These are phyloP conservation scores for Cinclus cinclus DNA, from an alignment of 2,113 vertebrate species.

Conservation along the genomic window DNA sequence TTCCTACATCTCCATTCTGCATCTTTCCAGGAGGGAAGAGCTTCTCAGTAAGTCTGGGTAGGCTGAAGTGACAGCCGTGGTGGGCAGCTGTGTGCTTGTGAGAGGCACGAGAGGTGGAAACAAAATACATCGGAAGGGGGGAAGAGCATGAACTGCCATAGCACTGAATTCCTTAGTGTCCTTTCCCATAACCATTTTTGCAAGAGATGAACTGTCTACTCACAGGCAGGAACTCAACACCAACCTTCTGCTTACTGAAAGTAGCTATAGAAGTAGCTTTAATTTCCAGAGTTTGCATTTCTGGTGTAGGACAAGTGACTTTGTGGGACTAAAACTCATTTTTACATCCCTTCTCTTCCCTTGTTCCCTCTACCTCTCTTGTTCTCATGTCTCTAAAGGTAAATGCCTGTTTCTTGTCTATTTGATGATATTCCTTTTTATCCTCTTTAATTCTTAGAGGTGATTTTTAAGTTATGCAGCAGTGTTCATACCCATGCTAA, in stretches of 20 bases:
- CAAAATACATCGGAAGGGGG: neutral
- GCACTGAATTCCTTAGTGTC: neutral
- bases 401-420: neutral
- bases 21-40: neutral
- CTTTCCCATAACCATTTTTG: neutral
- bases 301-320: neutral
- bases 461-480: neutral
- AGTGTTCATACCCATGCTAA: neutral
- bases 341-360: neutral
- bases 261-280: neutral
- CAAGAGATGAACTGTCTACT: neutral
- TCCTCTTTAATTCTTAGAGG: neutral
- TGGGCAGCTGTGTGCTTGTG: neutral
- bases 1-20: neutral
- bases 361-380: neutral
- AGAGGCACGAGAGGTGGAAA: neutral
- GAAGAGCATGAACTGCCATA: neutral
- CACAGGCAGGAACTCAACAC: neutral
- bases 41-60: slow-evolving; percentile 2
- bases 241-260: neutral
- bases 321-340: neutral
- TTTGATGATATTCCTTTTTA: neutral
- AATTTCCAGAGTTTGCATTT: neutral
- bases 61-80: fast-evolving
- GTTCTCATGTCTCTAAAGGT: neutral